These are phyloP conservation scores for Morelia viridis DNA, from an alignment of 2,797 vertebrate species.

Conservation along the genomic window DNA sequence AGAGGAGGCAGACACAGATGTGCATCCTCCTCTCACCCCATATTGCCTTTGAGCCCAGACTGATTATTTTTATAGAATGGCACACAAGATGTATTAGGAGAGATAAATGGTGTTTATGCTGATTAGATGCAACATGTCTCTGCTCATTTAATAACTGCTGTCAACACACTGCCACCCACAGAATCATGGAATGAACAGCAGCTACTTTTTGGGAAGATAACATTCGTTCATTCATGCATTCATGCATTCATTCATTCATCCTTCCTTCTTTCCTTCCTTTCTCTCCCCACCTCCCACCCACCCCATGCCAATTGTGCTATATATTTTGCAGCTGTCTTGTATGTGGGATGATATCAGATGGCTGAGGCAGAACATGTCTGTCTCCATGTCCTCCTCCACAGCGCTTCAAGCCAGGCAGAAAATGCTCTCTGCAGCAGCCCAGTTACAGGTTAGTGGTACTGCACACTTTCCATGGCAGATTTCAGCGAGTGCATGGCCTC, in stretches of 20 bases:
- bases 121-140: background rate
- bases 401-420: constrained; percentile 91
- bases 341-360: constrained; percentile 98
- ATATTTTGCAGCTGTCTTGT: constrained; percentile 87
- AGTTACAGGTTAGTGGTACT: constrained; percentile 85
- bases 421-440: constrained; percentile 91
- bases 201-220: constrained; percentile 1
- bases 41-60: background rate
- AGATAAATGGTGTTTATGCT: background rate
- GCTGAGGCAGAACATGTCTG: constrained; percentile 89
- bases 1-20: background rate
- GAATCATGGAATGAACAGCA: constrained; percentile 33
- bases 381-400: constrained; percentile 92
- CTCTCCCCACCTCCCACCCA: background rate
- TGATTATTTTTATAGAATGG: constrained; percentile 22
- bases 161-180: background rate
- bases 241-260: background rate
- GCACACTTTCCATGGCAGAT: background rate
- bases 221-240: constrained; percentile 4
- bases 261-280: background rate
- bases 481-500: background rate
- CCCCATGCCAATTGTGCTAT: constrained; percentile 8
- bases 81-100: constrained; percentile 7
- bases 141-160: background rate
- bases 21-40: background rate